These are phyloP conservation scores for Cheilinus undulatus DNA, from an alignment of 2,113 vertebrate species.

Conservation along the genomic window DNA sequence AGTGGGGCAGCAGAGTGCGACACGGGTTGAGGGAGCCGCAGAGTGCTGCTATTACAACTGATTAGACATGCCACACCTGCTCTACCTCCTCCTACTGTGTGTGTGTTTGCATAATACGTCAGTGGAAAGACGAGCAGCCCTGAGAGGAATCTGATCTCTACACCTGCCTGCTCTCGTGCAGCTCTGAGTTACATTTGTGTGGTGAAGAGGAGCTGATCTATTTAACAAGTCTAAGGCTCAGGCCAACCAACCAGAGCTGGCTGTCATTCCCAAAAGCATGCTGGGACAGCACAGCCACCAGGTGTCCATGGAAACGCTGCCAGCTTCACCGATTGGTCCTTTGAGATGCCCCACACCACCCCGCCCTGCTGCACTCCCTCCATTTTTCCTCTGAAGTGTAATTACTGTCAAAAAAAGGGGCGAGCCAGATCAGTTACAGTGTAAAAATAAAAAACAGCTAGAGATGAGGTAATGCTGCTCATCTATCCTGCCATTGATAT, in stretches of 20 bases:
- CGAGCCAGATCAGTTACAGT: constrained; percentile 8
- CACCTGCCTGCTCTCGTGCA: constrained; percentile 56
- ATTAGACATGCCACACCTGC: constrained; percentile 80
- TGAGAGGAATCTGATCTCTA: constrained; percentile 44
- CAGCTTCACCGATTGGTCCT: constrained; percentile 71
- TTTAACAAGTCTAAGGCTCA: constrained; percentile 35
- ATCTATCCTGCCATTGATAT: constrained; percentile 66
- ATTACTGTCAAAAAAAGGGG: constrained; percentile 71
- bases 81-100: constrained; percentile 10
- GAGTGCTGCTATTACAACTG: constrained; percentile 71
- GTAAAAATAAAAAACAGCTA: constrained; percentile 9
- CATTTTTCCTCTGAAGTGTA: constrained; percentile 50
- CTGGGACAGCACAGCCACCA: constrained; percentile 66
- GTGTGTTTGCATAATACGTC: background rate
- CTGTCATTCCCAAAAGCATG: constrained; percentile 70
- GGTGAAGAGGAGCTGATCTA: constrained; percentile 4
- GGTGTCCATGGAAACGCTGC: constrained; percentile 76
- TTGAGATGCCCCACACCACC: constrained; percentile 54
- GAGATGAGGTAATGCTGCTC: constrained; percentile 40
- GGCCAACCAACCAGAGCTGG: constrained; percentile 48
- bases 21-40: constrained; percentile 34
- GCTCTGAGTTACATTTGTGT: constrained; percentile 3
- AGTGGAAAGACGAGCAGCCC: constrained; percentile 36
- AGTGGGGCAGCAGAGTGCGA: constrained; percentile 67
- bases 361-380: constrained; percentile 18